Evolutionary conservation across 2,888 invertebrate species (phyloP).

Genomic region (Adelphocoris suturalis): DNA sequence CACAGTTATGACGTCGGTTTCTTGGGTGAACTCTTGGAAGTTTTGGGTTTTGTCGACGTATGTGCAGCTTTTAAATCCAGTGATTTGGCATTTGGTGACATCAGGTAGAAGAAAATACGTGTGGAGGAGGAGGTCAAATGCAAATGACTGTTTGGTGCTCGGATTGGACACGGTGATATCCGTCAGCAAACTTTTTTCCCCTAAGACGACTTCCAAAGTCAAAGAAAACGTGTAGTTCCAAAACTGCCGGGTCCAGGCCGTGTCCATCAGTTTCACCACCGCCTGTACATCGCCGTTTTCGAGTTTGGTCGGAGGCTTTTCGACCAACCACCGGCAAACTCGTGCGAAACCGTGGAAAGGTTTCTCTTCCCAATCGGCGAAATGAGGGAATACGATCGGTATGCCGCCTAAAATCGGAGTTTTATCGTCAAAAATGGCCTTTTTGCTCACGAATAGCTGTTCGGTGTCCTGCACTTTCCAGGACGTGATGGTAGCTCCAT

Average conservation of each 20-base stretch:
- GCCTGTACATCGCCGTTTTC: constrained; percentile 47
- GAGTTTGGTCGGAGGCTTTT: not conserved
- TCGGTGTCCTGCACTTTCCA: constrained; percentile 97
- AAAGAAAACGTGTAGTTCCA: constrained; percentile 55
- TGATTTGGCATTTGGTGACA: constrained; percentile 29
- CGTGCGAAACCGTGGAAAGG: constrained; percentile 70
- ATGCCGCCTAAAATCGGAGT: constrained; percentile 64
- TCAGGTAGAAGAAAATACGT: constrained; percentile 35
- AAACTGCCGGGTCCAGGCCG: constrained; percentile 28
- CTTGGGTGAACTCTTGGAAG: constrained; percentile 35
- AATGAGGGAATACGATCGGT: constrained; percentile 49
- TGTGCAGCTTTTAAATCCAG: constrained; percentile 10
- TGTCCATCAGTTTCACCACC: constrained; percentile 41
- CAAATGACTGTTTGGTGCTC: constrained; percentile 38
- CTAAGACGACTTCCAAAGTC: constrained; percentile 13
- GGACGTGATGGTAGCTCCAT: constrained; percentile 96
- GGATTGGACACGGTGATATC: constrained; percentile 41
- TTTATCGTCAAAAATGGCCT: constrained; percentile 62
- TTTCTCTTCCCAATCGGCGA: constrained; percentile 58
- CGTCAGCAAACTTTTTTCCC: not conserved
- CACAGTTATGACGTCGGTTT: constrained; percentile 38
- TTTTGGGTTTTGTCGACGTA: constrained; percentile 52
- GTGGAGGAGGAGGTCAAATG: constrained; percentile 52
- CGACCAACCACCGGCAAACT: constrained; percentile 54
- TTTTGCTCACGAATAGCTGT: constrained; percentile 91